Base-by-base conservation (phyloP, 2,113 vertebrate species). In the Corythornis cristatus region DNA sequence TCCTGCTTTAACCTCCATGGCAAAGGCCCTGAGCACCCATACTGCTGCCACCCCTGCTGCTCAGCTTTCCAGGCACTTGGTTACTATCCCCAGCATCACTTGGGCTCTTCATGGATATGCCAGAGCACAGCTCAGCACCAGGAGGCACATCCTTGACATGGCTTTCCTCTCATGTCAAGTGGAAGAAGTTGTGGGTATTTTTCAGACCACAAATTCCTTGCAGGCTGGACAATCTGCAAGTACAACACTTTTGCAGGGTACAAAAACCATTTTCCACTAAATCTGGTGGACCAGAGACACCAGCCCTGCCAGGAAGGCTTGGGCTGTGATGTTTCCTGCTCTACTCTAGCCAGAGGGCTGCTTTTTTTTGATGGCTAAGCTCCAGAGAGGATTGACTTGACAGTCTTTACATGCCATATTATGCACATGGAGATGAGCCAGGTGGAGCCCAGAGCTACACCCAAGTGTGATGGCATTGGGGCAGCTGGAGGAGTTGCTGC, bases 71-170 rank as follows among this genome's bases (percentile, higher is more conserved):
- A 33, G 28, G 45, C n/a, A 53, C 28, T 3, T 0, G 0, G 5
- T 40, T 9, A 20, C 31, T 2, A 1, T 31, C 19, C 35, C 46
- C 1, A 0, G 31, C 48, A 26, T 46, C 3, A 0, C 50, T 28
- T 43, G 4, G 5, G 37, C 56, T 62, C 50, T 23, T 43, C 1
- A 9, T 1, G 0, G 23, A 65, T 40, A 9, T 0, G 7, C 53
- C 26, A 28, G 53, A 4, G 3, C 12, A 2, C 18, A 45, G 71
- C 26, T 45, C 1, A 0, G 23, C 48, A n/a, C 48, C 0, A 1
- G 53, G 15, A 29, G 15, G 11, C 28, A 26, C 9, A 51, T 40
- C 68, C 22, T n/a, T 15, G 11, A 21, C 42, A 2, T 1, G 0
- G 8, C n/a, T 45, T 67, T 16, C 14, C 61, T 68, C 50, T 78